These are phyloP conservation scores for Microctonus hyperodae DNA, from an alignment of 2,888 invertebrate genomes.

Conservation along the genomic window DNA sequence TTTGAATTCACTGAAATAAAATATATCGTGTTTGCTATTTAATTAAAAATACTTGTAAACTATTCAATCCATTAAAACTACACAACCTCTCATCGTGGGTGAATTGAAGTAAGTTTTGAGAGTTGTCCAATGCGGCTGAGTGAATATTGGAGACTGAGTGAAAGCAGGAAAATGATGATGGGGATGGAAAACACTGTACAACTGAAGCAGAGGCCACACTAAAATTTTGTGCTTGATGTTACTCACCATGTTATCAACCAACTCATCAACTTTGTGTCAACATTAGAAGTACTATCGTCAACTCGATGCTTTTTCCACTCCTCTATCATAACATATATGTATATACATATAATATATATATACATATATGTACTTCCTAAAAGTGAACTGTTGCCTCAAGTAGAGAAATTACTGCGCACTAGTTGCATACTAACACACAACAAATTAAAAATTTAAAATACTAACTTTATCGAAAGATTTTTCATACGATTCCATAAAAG, in stretches of 20 bases:
- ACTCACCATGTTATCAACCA: conserved; percentile 34
- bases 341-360: background rate
- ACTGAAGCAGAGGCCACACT: conserved; percentile 17
- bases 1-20: background rate
- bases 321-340: background rate
- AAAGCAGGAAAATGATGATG: conserved; percentile 5
- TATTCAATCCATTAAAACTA: background rate
- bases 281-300: conserved; percentile 34
- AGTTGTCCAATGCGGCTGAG: background rate
- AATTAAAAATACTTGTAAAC: background rate
- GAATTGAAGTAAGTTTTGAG: background rate
- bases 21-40: background rate
- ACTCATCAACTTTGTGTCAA: conserved; percentile 47
- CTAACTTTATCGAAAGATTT: no score
- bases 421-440: no score
- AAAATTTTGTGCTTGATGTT: conserved; percentile 18
- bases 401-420: background rate
- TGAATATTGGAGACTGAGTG: background rate
- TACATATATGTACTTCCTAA: background rate
- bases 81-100: background rate
- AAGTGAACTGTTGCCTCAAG: background rate
- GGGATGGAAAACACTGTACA: background rate
- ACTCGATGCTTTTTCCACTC: conserved; percentile 3
- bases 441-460: no score
- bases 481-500: no score